Evolutionary conservation across 2,797 vertebrate species (phyloP), one percentile per base, ranked within the genome.

Genomic region (Chaenodraco wilsoni): DNA sequence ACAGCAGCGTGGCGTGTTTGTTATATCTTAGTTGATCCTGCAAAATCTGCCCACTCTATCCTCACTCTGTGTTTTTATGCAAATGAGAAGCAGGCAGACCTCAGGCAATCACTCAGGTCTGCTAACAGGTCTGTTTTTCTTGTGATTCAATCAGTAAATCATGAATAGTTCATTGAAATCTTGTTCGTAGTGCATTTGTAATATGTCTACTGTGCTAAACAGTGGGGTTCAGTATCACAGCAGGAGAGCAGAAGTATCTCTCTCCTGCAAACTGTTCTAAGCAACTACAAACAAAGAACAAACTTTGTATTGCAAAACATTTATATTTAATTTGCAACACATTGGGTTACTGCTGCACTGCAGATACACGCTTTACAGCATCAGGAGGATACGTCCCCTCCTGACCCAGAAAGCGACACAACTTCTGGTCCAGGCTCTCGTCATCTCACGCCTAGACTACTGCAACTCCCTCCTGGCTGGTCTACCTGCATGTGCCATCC

Each of bases 141-240:
- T 78, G 15, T 80, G 71, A 79, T 85, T 69, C 17, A 72, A 62
- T 73, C 43, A 75, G 50, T 21, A 79, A 72, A 80, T 67, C 65
- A 79, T 49, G 66, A 84, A 77, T 72, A 67, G 49, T 72, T 76
- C 12, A 76, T 76, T 54, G 48, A 14, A 66, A 44, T 74, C 21
- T 69, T 80, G 60, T 72, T 64, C 49, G 17, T n/a, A 10, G 17
- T 8, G 17, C 21, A 57, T 84, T 82, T 82, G 61, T 78, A 69
- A 23, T 23, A 3, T 31, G 9, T 13, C 33, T 44, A 17, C 66
- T 74, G 44, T 61, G 52, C 55, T 60, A 61, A 68, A 54, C 67
- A 8, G 59, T 49, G 48, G 49, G 54, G 37, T 69, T 81, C 58
- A 16, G 51, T 15, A 15, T 52, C 69, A n/a, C 59, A 69, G 72